phyloP scores from a whole-genome alignment of 1,140 invertebrate species.

The Penaeus japonicus region DNA sequence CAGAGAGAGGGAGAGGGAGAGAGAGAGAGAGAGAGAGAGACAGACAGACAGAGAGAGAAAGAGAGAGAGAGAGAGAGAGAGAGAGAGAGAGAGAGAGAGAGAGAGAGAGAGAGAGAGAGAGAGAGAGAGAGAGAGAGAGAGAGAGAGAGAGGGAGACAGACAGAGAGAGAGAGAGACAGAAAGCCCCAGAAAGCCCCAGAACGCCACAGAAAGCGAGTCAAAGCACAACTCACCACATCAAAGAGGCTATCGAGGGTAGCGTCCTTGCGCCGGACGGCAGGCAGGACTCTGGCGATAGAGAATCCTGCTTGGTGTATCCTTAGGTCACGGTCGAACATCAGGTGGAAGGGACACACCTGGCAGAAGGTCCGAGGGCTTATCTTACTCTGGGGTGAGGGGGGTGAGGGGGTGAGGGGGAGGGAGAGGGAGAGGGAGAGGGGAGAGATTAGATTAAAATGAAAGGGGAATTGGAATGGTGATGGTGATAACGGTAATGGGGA shows the following conservation, averaged over 20 bases:
- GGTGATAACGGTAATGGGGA: not conserved
- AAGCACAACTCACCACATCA: constrained; percentile 72
- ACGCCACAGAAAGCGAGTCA: not conserved
- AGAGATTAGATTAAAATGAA: not conserved
- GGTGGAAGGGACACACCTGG: constrained; percentile 92
- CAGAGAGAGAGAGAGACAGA: too few relatives aligned
- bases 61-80: too few relatives aligned
- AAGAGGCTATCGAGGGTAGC: constrained; percentile 81
- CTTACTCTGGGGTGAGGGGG: constrained; percentile 73
- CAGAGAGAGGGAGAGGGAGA: too few relatives aligned
- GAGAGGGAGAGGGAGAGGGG: not conserved
- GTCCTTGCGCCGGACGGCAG: constrained; percentile 70
- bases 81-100: too few relatives aligned
- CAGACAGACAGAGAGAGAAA: too few relatives aligned
- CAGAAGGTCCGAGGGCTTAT: constrained; percentile 92
- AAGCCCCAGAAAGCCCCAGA: not conserved
- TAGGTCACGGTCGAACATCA: constrained; percentile 89
- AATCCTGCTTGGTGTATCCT: constrained; percentile 86
- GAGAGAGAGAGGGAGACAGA: too few relatives aligned
- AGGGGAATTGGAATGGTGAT: not conserved
- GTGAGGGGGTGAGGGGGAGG: not conserved
- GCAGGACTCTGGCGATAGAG: constrained; percentile 85
- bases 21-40: too few relatives aligned
- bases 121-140: too few relatives aligned
- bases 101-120: too few relatives aligned